These are phyloP conservation scores for Vulpes ferrilata DNA, from an alignment of 2,113 vertebrate genomes.

Conservation along the genomic window DNA sequence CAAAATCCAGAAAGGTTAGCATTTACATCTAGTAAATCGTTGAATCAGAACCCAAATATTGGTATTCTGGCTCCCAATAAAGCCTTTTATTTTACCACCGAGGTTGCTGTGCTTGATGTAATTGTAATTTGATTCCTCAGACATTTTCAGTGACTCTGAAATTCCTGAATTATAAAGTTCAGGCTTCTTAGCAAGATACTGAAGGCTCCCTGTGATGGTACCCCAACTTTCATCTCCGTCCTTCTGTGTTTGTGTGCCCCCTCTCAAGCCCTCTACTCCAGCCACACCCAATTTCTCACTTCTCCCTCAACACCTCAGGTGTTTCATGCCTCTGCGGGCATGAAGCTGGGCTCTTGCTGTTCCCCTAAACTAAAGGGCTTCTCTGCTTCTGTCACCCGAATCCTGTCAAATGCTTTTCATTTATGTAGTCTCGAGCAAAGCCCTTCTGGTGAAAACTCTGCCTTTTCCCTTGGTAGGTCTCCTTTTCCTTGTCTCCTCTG, in stretches of 20 bases:
- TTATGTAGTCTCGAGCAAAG: too few relatives aligned
- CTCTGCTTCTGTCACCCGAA: not conserved
- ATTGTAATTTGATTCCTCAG: not conserved
- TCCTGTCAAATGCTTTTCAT: not conserved
- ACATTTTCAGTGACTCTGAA: not conserved
- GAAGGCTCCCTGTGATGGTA: not conserved
- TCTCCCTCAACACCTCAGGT: too few relatives aligned
- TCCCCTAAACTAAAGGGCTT: not conserved
- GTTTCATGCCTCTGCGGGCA: not conserved
- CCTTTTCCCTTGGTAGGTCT: not conserved
- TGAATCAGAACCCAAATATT: not conserved
- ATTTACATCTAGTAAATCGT: not conserved
- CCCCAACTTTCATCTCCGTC: not conserved
- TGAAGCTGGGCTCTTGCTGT: not conserved
- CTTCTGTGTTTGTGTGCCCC: rapidly evolving
- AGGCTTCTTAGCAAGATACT: not conserved
- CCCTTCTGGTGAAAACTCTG: not conserved
- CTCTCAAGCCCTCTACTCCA: rapidly evolving
- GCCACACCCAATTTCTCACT: not conserved
- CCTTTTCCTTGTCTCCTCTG: not conserved
- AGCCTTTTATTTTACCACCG: not conserved
- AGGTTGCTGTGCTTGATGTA: not conserved
- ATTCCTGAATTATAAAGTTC: not conserved
- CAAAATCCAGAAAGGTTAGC: not conserved
- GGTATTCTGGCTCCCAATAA: not conserved